Percentiles rank a stretch among this genome's conserved stretches.
Evolutionary conservation across 2,113 vertebrate genomes (phyloP).

Genomic region (Potamarius usumacintae): DNA sequence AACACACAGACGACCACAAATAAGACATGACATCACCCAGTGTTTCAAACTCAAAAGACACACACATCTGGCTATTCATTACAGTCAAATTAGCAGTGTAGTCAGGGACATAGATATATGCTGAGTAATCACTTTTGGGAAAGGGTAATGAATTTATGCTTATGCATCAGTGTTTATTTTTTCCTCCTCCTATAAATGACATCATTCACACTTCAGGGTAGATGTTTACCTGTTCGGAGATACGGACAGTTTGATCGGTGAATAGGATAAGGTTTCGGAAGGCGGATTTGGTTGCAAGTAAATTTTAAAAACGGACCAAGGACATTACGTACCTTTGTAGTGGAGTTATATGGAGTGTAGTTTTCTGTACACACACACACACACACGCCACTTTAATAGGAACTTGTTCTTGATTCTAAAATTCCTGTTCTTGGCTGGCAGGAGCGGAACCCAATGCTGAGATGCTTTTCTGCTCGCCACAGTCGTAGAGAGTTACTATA

Average conservation of each 20-base stretch:
- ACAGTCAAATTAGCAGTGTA: not conserved
- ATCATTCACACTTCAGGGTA: not conserved
- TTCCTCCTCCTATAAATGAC: not conserved
- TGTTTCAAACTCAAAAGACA: constrained; percentile 16
- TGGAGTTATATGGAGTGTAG: no score
- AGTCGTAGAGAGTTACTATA: no score
- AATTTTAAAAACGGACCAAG: not conserved
- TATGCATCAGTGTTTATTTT: not conserved
- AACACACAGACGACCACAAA: constrained; percentile 25
- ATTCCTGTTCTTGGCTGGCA: no score
- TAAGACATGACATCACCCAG: constrained; percentile 21
- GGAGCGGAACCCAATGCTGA: no score
- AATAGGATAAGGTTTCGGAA: not conserved
- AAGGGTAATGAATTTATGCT: no score
- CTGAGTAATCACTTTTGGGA: not conserved
- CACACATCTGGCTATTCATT: constrained; percentile 20
- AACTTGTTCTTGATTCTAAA: no score
- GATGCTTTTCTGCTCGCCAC: no score
- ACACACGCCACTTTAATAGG: no score
- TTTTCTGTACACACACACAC: no score
- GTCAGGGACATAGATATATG: not conserved
- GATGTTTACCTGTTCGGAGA: not conserved
- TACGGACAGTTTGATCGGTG: not conserved
- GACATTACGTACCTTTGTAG: no score
- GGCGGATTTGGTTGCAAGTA: not conserved